Conservation (phyloP, 2,113 vertebrate species). For the Peromyscus polionotus region DNA sequence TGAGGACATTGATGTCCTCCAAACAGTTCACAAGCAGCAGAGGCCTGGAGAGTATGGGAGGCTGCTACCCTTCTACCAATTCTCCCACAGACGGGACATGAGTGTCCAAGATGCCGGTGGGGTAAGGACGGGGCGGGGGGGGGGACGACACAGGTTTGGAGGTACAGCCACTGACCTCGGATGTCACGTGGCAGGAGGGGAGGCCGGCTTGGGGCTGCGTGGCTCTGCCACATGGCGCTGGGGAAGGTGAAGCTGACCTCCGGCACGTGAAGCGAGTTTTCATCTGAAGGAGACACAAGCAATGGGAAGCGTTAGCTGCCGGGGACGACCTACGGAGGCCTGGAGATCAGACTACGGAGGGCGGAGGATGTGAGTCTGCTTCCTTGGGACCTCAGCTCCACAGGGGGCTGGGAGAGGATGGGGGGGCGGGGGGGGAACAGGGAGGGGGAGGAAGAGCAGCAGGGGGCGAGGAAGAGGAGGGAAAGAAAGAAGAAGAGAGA, state of each 20-base stretch:
- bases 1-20: too few species aligned
- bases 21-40: neutral
- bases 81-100: neutral
- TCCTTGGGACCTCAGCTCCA: too few species aligned
- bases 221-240: conserved; percentile 77
- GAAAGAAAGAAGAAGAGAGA: neutral
- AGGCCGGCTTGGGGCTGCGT: neutral
- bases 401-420: neutral
- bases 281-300: conserved; percentile 51
- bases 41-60: too few species aligned
- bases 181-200: conserved; percentile 69
- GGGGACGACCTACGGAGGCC: neutral
- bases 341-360: neutral
- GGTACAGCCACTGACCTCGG: conserved; percentile 74
- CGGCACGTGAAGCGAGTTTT: conserved; percentile 63
- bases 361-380: neutral
- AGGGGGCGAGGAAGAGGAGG: too few species aligned
- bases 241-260: conserved; percentile 72
- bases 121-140: neutral
- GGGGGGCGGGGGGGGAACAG: neutral
- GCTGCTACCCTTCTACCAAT: neutral
- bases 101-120: neutral
- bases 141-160: too few species aligned
- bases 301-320: neutral
- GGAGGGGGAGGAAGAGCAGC: too few species aligned